Percentiles rank a stretch among this genome's conserved stretches.
phyloP scores from a whole-genome alignment of 2,797 vertebrate genomes.

The Enoplosus armatus region DNA sequence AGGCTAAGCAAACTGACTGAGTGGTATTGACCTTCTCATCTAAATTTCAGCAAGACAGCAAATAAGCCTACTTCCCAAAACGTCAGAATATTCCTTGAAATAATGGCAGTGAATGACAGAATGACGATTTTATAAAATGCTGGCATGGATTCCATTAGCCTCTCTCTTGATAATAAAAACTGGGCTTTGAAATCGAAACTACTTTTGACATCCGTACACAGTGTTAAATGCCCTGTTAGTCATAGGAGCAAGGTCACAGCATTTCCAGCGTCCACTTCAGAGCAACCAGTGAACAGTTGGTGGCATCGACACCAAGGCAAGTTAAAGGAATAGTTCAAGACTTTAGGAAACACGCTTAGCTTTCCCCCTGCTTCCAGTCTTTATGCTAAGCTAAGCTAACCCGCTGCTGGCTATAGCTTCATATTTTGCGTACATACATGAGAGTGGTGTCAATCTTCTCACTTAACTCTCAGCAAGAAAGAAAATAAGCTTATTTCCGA shows the following conservation, averaged over 20 bases:
- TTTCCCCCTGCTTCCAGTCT: not conserved
- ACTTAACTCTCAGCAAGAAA: not conserved
- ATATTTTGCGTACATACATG: not conserved
- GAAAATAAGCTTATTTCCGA: not conserved
- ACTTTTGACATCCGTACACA: constrained; percentile 31
- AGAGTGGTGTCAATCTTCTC: not conserved
- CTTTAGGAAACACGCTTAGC: constrained; percentile 7
- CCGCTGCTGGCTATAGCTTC: not conserved
- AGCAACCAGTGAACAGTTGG: constrained; percentile 46
- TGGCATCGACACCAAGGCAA: constrained; percentile 60
- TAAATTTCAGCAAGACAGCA: not conserved
- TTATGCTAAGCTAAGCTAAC: constrained; percentile 10
- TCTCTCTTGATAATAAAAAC: constrained; percentile 22
- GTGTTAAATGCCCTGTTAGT: constrained; percentile 16
- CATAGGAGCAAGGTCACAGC: constrained; percentile 37
- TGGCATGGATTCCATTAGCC: constrained; percentile 42
- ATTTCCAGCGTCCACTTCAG: constrained; percentile 53
- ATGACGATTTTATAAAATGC: constrained; percentile 52
- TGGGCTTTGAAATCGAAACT: constrained; percentile 20
- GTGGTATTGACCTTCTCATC: not conserved
- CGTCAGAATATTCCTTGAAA: not conserved
- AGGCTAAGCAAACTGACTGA: not conserved
- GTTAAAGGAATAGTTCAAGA: not conserved
- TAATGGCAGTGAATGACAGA: constrained; percentile 28
- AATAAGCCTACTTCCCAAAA: not conserved